These are phyloP conservation scores for Siniperca knerii DNA, from an alignment of 2,113 vertebrate species.

Conservation along the genomic window DNA sequence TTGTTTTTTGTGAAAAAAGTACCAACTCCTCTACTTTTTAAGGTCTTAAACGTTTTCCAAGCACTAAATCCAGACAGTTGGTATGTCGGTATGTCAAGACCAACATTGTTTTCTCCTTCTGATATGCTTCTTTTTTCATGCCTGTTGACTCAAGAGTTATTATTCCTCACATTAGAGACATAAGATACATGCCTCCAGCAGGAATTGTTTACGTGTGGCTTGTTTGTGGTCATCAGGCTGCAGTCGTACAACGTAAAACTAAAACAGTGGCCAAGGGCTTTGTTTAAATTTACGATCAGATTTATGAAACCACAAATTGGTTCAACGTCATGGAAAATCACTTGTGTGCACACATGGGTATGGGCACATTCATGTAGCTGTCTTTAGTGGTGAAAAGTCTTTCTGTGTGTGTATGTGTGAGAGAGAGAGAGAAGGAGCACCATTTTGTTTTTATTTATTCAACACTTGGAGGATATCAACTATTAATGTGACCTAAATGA, in stretches of 20 bases:
- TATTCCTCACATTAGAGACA: neutral
- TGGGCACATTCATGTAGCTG: conserved; percentile 1
- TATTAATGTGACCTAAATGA: conserved; percentile 1
- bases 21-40: no score
- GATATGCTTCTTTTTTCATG: neutral
- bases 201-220: conserved; percentile 1
- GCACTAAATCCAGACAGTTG: neutral
- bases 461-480: neutral
- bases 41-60: no score
- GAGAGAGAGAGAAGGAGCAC: neutral
- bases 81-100: no score
- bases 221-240: conserved; percentile 10
- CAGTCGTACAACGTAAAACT: neutral
- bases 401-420: neutral
- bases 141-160: neutral
- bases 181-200: neutral
- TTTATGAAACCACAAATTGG: conserved; percentile 42
- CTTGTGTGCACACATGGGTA: conserved; percentile 1
- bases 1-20: neutral
- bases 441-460: conserved; percentile 2
- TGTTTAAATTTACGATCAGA: conserved; percentile 37
- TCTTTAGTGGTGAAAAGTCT: conserved; percentile 12
- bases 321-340: conserved; percentile 47
- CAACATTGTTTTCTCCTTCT: neutral
- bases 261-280: neutral